Base-by-base conservation (phyloP, 92 coral and sea anemone species). In the Actinernus sp. region DNA sequence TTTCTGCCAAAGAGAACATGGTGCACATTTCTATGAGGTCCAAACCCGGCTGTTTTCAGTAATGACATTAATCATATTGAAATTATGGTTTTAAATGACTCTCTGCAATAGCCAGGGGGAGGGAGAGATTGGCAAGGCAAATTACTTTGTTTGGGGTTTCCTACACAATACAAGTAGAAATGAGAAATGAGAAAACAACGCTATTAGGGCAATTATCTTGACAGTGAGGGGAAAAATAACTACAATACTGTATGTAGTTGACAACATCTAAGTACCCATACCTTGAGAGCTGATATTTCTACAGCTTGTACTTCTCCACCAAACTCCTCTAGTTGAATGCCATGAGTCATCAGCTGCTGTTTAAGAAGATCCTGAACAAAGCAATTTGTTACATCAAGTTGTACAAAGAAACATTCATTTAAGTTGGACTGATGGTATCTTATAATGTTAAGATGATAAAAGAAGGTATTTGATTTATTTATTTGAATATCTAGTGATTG, bases 271-370 rank as follows among this genome's bases (percentile, higher is more conserved):
- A n/a, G n/a, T n/a, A n/a, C n/a, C n/a, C n/a, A 18, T 74, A 93
- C 98, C 71, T 69, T 87, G 32, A 91, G 61, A 17, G 98, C 98
- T 16, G 98, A 94, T 38, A 94, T 82, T 60, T 87, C 95, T 7
- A 94, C 97, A 6, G 93, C 65, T 38, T 94, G 98, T 3, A 94
- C 83, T 46, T 94, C 98, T 10, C 98, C 98, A 9, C 98, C 98
- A 76, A 83, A 94, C 61, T 94, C 98, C 68, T 94, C 98, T n/a
- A 94, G 68, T 60, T 94, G 98, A 24, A 94, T 58, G 39, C 97
- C 91, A 63, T 92, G 88, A 8, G 89, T 81, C 0, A 94, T 85
- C 33, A 94, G 97, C 82, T 94, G 95, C 38, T 89, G 78, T 49
- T 87, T 94, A n/a, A 82, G 79, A 41, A 79, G 84, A 12, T 87